Evolutionary conservation across 2,113 vertebrate genomes (phyloP).

Genomic region (Clarias batrachus): DNA sequence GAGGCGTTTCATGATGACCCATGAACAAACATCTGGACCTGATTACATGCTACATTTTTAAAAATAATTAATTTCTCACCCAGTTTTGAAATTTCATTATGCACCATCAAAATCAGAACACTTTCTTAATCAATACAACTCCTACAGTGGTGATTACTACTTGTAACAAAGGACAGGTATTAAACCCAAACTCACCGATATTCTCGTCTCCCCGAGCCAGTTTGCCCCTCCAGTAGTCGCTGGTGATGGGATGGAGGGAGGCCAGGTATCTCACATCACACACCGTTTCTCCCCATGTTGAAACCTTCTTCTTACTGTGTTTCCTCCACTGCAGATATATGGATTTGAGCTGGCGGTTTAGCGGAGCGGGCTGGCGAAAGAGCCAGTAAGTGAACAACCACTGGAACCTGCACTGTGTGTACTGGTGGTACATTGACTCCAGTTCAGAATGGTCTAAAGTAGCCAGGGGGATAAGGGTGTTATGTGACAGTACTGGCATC

Average conservation of each 20-base stretch:
- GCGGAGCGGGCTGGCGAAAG: conserved; percentile 59
- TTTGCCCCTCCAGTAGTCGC: conserved; percentile 60
- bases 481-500: neutral
- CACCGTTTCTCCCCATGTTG: conserved; percentile 54
- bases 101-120: neutral
- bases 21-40: neutral
- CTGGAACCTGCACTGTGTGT: conserved; percentile 58
- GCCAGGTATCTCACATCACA: conserved; percentile 57
- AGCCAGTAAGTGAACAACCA: conserved; percentile 64
- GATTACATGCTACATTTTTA: neutral
- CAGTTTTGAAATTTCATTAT: neutral
- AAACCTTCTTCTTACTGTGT: conserved; percentile 57
- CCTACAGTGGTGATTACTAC: neutral
- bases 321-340: conserved; percentile 59
- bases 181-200: conserved; percentile 50
- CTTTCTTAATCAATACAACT: neutral
- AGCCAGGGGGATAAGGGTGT: neutral
- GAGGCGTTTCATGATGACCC: neutral
- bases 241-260: conserved; percentile 61
- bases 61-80: neutral
- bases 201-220: conserved; percentile 60
- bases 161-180: neutral
- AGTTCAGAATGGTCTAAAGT: conserved; percentile 52
- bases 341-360: conserved; percentile 59
- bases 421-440: conserved; percentile 57